A percentile compares a stretch with the other conserved stretches of the same genome.
Evolutionary conservation across 2,888 invertebrate genomes (phyloP).

Genomic region (Eupeodes luniger): DNA sequence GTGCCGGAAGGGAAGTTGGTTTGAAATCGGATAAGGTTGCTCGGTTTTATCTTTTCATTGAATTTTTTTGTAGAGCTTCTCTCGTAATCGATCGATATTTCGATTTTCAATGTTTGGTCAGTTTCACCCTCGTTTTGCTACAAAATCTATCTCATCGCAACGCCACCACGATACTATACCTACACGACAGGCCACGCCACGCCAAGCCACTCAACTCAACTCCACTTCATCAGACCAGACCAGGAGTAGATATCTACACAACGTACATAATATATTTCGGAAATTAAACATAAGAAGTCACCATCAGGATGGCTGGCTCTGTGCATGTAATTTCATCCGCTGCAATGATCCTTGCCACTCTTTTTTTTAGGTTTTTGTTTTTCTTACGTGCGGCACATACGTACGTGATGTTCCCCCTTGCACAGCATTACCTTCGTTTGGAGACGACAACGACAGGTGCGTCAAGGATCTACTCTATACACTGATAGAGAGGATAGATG

Average conservation of each 20-base stretch:
- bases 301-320: conserved; percentile 72
- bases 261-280: conserved; percentile 58
- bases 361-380: conserved; percentile 42
- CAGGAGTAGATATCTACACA: neutral
- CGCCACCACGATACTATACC: conserved; percentile 19
- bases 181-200: conserved; percentile 10
- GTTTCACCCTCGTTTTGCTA: conserved; percentile 65
- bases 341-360: conserved; percentile 76
- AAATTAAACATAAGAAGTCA: conserved; percentile 74
- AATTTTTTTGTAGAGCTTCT: conserved; percentile 75
- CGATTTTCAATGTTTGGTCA: conserved; percentile 71
- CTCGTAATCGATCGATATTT: conserved; percentile 76
- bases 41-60: conserved; percentile 73
- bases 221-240: too few relatives aligned
- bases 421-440: conserved; percentile 37
- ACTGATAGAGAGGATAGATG: conserved; percentile 48
- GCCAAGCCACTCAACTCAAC: too few relatives aligned
- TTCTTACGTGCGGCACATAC: conserved; percentile 39
- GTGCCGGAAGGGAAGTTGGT: conserved; percentile 76
- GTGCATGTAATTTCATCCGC: conserved; percentile 76
- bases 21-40: conserved; percentile 72
- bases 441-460: conserved; percentile 70
- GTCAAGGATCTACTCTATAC: conserved; percentile 49
- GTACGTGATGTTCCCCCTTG: conserved; percentile 33
- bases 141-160: conserved; percentile 48